These are phyloP conservation scores for Ceratina australensis DNA, from an alignment of 1,140 invertebrate genomes.

Conservation along the genomic window DNA sequence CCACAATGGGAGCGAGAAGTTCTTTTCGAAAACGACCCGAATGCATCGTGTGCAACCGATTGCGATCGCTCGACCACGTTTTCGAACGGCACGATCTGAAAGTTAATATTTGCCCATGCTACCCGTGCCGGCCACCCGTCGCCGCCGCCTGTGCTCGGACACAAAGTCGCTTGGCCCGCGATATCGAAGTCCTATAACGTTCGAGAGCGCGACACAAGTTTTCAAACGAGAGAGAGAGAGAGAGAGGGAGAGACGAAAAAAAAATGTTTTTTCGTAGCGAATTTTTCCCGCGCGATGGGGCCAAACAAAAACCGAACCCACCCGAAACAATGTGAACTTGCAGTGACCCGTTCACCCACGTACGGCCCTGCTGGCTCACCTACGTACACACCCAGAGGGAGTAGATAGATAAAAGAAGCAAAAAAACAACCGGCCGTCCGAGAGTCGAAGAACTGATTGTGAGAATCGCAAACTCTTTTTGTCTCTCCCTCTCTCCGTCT, in stretches of 20 bases:
- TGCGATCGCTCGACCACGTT: neutral
- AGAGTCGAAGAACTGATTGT: slow-evolving; percentile 21
- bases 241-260: neutral
- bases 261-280: neutral
- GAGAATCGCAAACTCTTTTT: neutral
- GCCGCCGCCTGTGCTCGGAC: slow-evolving; percentile 13
- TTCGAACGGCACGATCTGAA: slow-evolving; percentile 25
- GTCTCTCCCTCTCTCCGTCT: neutral
- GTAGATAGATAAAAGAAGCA: neutral
- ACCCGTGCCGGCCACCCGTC: too few relatives aligned
- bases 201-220: slow-evolving; percentile 25
- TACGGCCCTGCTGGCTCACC: neutral
- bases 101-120: slow-evolving; percentile 43
- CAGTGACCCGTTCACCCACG: too few relatives aligned
- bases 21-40: neutral
- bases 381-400: neutral
- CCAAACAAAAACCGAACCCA: neutral
- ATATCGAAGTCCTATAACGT: slow-evolving; percentile 26
- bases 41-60: slow-evolving; percentile 6
- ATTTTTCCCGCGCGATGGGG: slow-evolving; percentile 28
- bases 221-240: neutral
- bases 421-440: slow-evolving; percentile 6
- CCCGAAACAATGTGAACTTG: neutral
- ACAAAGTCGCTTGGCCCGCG: slow-evolving; percentile 23
- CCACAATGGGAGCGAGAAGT: slow-evolving; percentile 26